Percentiles rank a stretch among this genome's conserved stretches.
These are phyloP conservation scores for Notodonta dromedarius DNA, from an alignment of 2,888 invertebrate genomes.

Conservation along the genomic window DNA sequence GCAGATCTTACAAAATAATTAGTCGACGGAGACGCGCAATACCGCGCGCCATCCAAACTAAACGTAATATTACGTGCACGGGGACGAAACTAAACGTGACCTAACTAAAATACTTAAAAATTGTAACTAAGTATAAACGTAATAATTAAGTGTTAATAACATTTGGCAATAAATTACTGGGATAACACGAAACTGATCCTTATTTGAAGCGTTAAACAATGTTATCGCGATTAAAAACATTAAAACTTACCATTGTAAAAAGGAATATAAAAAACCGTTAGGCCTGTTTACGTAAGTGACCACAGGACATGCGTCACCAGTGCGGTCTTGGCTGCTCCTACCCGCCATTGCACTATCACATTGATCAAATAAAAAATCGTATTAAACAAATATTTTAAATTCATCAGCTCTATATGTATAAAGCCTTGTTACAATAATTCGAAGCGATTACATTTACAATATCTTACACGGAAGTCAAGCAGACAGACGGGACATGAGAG, in stretches of 20 bases:
- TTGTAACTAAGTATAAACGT: conserved; percentile 52
- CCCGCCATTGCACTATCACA: conserved; percentile 58
- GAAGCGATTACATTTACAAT: conserved; percentile 73
- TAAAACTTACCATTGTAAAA: conserved; percentile 64
- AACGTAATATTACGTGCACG: conserved; percentile 28
- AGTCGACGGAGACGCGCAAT: conserved; percentile 40
- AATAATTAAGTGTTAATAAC: conserved; percentile 71
- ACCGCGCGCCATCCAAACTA: conserved; percentile 21
- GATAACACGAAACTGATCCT: conserved; percentile 77
- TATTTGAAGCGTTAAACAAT: conserved; percentile 68
- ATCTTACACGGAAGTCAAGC: conserved; percentile 74
- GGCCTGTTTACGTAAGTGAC: conserved; percentile 49
- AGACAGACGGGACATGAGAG: conserved; percentile 73
- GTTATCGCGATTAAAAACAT: conserved; percentile 57
- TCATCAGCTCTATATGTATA: conserved; percentile 67
- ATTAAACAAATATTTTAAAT: conserved; percentile 62
- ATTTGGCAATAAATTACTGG: conserved; percentile 84
- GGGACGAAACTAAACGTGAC: conserved; percentile 46
- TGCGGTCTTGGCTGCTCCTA: conserved; percentile 16
- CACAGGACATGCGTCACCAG: conserved; percentile 22
- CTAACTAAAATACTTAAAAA: conserved; percentile 62
- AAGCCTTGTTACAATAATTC: conserved; percentile 70
- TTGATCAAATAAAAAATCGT: conserved; percentile 55
- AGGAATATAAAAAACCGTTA: conserved; percentile 65
- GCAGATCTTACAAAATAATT: conserved; percentile 79